These are phyloP conservation scores for Cyphomyrus plagiostoma DNA, from an alignment of 2,113 vertebrate genomes.

Conservation along the genomic window DNA sequence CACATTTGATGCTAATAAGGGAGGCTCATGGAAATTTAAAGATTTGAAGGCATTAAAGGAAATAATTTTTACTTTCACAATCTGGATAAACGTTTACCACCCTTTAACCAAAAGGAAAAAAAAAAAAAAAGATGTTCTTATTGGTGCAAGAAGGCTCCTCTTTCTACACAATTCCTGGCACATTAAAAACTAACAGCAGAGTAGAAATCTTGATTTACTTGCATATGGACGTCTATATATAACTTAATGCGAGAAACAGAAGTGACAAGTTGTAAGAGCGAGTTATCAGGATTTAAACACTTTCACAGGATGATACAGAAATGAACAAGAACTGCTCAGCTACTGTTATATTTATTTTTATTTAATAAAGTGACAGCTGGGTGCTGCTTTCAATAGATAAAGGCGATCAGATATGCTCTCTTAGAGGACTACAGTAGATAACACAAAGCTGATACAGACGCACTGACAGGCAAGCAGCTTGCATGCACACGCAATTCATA, in stretches of 20 bases:
- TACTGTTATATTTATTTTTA: not conserved
- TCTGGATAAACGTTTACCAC: not conserved
- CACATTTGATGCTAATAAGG: not conserved
- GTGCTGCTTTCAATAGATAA: not conserved
- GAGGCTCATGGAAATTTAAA: not conserved
- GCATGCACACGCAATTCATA: not conserved
- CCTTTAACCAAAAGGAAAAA: not conserved
- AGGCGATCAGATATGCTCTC: not conserved
- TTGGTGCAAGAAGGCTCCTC: not conserved
- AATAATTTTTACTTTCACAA: constrained; percentile 12
- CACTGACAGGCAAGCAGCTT: not conserved
- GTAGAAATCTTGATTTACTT: constrained; percentile 11
- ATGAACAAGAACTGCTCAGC: not conserved
- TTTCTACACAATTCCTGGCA: constrained; percentile 14
- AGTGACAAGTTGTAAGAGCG: constrained; percentile 26
- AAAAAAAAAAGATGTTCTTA: not conserved
- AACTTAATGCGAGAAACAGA: constrained; percentile 33
- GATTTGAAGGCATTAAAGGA: not conserved
- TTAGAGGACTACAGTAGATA: not conserved
- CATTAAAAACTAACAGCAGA: not conserved
- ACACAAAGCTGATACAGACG: not conserved
- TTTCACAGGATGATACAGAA: not conserved
- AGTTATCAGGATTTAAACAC: constrained; percentile 31
- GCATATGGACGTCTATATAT: constrained; percentile 12
- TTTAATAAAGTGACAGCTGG: not conserved